Evolutionary conservation across 2,888 invertebrate genomes (phyloP), one percentile per base, ranked within the genome.

Genomic region (Lasius platythorax): DNA sequence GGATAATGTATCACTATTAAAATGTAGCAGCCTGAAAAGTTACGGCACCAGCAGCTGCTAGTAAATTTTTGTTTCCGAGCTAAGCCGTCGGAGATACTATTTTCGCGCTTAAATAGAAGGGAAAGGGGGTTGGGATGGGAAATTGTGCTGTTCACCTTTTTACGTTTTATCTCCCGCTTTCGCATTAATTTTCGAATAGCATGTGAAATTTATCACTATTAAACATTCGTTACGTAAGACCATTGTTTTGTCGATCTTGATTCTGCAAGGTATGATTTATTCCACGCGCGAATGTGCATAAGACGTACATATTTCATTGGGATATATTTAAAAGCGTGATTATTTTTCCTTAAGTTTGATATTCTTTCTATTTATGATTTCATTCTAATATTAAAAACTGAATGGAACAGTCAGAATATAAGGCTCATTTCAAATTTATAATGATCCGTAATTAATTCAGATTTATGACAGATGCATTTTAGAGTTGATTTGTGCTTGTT

Each of bases 1-100:
- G 58, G 76, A 83, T 76, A 83, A 83, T 83, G 76, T 83, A 83
- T 83, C 68, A 68, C 82, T 83, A 76, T 67, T 76, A 76, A 76
- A 83, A 83, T 67, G 76, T 67, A 63, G 66, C 68, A 63, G 43
- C 53, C 79, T 46, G 73, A 81, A 53, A 53, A 81, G 72, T 81
- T 79, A 79, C 72, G 72, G 46, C 79, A 18, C 61, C 68, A 40
- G 58, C 78, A 37, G 61, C 72, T 58, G 79, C 79, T 63, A 81
- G 72, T 81, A 72, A 81, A 81, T 81, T 81, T 81, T 81, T 81
- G 61, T 72, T 81, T 61, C 46, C 33, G 50, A 5, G 61, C 61
- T 72, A 81, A 72, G 72, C 73, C 72, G 46, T 30, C 50, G 61
- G 72, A 61, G 79, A 46, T 72, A 61, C 72, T 63, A 81, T 81